phyloP scores from a whole-genome alignment of 2,888 invertebrate genomes.

The Sialis lutaria region DNA sequence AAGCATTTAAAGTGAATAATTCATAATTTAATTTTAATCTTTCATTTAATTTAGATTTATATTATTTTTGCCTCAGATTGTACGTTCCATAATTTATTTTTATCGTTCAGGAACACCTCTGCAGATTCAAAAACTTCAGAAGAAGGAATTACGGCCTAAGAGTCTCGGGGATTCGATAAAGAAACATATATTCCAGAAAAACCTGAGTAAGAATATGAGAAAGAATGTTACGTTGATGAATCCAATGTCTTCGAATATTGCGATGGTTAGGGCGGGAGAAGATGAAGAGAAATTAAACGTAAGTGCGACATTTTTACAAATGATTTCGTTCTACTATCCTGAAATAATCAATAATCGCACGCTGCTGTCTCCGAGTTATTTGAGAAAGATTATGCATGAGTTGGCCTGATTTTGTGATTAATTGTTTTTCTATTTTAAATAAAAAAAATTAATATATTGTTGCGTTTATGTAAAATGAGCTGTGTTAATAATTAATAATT shows the following conservation, averaged over 20 bases:
- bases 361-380: neutral
- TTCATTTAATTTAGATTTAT: no score
- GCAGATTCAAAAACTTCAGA: constrained; percentile 42
- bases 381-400: neutral
- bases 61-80: no score
- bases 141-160: constrained; percentile 36
- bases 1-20: no score
- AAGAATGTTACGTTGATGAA: constrained; percentile 12
- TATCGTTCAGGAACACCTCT: constrained; percentile 37
- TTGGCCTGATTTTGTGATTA: neutral
- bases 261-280: constrained; percentile 7
- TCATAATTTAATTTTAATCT: no score
- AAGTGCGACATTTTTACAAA: constrained; percentile 14
- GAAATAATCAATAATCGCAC: neutral
- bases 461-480: no score
- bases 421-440: no score
- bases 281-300: constrained; percentile 23
- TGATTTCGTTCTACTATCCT: constrained; percentile 3
- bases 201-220: constrained; percentile 19
- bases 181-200: constrained; percentile 67
- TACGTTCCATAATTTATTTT: no score
- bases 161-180: constrained; percentile 73
- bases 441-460: no score
- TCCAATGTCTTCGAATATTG: constrained; percentile 6
- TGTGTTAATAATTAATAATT: no score